These are phyloP conservation scores for Hyalella azteca DNA, from an alignment of 2,888 invertebrate genomes.

Conservation along the genomic window DNA sequence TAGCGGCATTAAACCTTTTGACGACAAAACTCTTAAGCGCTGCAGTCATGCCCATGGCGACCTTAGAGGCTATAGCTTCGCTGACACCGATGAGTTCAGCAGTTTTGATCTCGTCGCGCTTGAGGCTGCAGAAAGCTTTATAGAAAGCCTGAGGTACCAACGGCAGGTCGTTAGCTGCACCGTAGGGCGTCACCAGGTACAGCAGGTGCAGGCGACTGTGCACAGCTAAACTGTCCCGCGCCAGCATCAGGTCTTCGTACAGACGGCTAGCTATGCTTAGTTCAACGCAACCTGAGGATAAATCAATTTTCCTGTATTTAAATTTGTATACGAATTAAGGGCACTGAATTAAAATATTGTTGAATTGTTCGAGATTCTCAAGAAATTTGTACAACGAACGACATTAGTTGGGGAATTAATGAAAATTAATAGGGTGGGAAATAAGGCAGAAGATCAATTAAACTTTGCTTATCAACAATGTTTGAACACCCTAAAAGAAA, in stretches of 20 bases:
- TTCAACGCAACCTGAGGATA: slow-evolving; percentile 73
- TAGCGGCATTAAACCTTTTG: slow-evolving; percentile 28
- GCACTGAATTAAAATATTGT: too few species aligned
- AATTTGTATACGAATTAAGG: too few species aligned
- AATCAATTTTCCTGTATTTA: too few species aligned
- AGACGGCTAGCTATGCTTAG: slow-evolving; percentile 74
- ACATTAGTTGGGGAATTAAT: too few species aligned
- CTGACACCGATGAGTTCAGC: slow-evolving; percentile 10
- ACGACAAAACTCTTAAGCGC: background rate
- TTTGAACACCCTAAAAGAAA: too few species aligned
- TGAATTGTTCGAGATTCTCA: too few species aligned
- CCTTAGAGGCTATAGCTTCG: background rate
- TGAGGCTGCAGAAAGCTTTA: slow-evolving; percentile 67
- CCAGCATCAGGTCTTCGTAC: slow-evolving; percentile 75
- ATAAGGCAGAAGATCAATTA: too few species aligned
- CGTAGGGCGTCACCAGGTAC: slow-evolving; percentile 84
- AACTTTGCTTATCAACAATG: too few species aligned
- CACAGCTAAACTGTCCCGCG: slow-evolving; percentile 78
- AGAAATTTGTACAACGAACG: too few species aligned
- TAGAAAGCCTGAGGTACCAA: slow-evolving; percentile 65
- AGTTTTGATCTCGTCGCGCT: background rate
- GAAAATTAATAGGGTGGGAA: too few species aligned
- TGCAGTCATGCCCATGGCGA: background rate
- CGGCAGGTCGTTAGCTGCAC: slow-evolving; percentile 65
- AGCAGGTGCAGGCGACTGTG: slow-evolving; percentile 83